A percentile compares a stretch with the other conserved stretches of the same genome.
Evolutionary conservation across 2,888 invertebrate genomes (phyloP).

Genomic region (Agrochola litura): DNA sequence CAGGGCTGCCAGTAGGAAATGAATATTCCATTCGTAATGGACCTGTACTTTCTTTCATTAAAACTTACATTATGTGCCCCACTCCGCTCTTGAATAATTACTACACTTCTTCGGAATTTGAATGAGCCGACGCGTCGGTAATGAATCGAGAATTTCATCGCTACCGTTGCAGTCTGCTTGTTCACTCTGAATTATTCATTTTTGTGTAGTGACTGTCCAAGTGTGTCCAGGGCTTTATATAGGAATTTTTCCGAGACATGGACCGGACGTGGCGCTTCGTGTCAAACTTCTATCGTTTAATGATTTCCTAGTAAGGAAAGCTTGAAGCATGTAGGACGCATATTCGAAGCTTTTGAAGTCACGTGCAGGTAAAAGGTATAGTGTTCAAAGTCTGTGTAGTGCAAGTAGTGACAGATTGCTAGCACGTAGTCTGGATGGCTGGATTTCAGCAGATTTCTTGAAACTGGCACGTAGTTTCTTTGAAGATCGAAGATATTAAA

Average conservation of each 20-base stretch:
- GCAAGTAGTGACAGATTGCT: conserved; percentile 50
- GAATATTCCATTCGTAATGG: conserved; percentile 81
- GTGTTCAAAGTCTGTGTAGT: conserved; percentile 53
- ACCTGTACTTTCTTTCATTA: conserved; percentile 82
- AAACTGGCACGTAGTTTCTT: conserved; percentile 25
- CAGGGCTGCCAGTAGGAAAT: conserved; percentile 73
- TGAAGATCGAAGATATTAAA: conserved; percentile 33
- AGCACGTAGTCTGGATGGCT: conserved; percentile 22
- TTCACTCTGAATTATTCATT: conserved; percentile 63
- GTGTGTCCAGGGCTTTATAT: conserved; percentile 24
- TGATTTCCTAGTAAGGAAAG: conserved; percentile 31
- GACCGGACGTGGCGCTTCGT: conserved; percentile 33
- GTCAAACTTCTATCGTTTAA: conserved; percentile 42
- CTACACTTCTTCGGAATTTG: conserved; percentile 73
- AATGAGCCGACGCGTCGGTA: conserved; percentile 70
- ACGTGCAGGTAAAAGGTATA: conserved; percentile 56
- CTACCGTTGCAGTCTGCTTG: conserved; percentile 63
- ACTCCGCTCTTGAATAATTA: conserved; percentile 78
- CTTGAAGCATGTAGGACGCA: conserved; percentile 33
- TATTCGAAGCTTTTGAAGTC: conserved; percentile 56
- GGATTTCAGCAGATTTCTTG: conserved; percentile 23
- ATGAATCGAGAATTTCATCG: conserved; percentile 71
- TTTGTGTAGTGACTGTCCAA: conserved; percentile 37
- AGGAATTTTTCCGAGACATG: conserved; percentile 29
- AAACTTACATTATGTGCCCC: conserved; percentile 79